Percentiles rank a stretch among this genome's conserved stretches.
Conservation (phyloP, 2,113 vertebrate species). For the Suricata suricatta region DNA sequence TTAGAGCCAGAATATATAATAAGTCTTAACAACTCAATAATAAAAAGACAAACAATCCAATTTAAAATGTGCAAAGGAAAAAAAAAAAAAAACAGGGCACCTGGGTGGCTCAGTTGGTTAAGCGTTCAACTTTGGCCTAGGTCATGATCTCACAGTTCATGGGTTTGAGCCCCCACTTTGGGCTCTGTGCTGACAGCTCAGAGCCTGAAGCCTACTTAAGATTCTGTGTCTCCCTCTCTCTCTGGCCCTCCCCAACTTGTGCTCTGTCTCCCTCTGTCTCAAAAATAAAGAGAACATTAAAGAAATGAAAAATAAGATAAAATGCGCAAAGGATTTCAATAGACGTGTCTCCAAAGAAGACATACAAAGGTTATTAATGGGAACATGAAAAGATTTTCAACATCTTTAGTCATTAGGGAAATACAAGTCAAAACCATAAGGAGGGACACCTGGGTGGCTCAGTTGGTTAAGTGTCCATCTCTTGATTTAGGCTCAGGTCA, state of each 20-base stretch:
- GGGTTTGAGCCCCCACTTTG: neutral
- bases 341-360: constrained; percentile 13
- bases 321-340: neutral
- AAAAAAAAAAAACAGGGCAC: too few species aligned
- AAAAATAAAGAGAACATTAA: neutral
- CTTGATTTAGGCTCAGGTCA: too few species aligned
- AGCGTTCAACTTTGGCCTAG: too few species aligned
- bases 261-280: too few species aligned
- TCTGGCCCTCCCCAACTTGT: neutral
- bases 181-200: neutral
- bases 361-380: neutral
- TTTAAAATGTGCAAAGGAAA: neutral
- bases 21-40: neutral
- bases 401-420: constrained; percentile 4
- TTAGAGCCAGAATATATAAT: neutral
- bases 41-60: constrained; percentile 15
- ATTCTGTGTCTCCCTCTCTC: neutral
- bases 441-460: neutral
- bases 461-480: too few species aligned
- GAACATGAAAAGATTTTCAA: neutral
- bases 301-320: neutral
- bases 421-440: neutral
- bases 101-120: too few species aligned
- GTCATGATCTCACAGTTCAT: neutral
- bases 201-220: neutral